Evolutionary conservation across 2,797 vertebrate species (phyloP), one percentile per base, ranked within the genome.

Genomic region (Melanotaenia boesemani): DNA sequence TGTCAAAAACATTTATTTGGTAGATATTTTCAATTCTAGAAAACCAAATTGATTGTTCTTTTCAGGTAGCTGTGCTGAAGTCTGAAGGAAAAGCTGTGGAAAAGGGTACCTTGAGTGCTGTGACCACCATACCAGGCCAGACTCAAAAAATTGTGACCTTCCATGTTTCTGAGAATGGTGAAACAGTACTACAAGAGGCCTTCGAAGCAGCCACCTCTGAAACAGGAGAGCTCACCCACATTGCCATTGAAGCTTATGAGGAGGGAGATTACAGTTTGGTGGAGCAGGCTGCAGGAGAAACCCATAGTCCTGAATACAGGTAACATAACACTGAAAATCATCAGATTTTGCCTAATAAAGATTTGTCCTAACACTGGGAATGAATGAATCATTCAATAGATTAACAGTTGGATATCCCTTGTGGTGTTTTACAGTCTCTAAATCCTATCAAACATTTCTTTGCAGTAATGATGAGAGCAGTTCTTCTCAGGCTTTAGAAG

Each of bases 1-100:
- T 39, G 0, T 34, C 36, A n/a, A 7, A 65, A 0, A 50, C 8
- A 12, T 70, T 9, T 36, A 4, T 44, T 4, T 36, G 20, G 6
- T 26, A 30, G 26, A 8, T 28, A 12, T 20, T 0, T 6, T 60
- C 12, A 0, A 4, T 0, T 44, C 56, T 50, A 64, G 0, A 1
- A 37, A 30, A 58, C 30, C 36, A 1, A 54, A 34, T 7, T 16
- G 1, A 9, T 36, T 64, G 12, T 74, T 22, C 28, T 83, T 4
- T 0, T 78, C 82, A 99, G 98, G 97, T 99, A 82, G 94, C 97
- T 0, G 95, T 99, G 71, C 93, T 98, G 67, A 97, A 98, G 76
- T 92, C 96, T 0, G 95, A 98, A 94, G 86, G 92, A 0, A 85
- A 94, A 48, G 85, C 75, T 50, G 61, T 93, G 18, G 91, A 90